Evolutionary conservation across 1,140 invertebrate species (phyloP).

Genomic region (Drosophila rufa): DNA sequence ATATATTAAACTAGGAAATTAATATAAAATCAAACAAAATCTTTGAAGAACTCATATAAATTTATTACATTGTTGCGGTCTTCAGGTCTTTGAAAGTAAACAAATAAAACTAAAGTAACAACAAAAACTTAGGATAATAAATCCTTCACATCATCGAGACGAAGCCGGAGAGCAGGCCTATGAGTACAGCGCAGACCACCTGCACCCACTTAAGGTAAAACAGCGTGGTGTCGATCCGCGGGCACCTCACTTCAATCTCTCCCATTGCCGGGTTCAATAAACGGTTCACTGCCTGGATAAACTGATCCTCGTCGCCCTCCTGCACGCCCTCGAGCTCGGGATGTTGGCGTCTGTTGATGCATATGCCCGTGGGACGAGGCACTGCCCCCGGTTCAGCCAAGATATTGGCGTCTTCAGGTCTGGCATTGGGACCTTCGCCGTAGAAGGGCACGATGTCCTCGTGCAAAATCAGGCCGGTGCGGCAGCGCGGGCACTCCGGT

Average conservation of each 20-base stretch:
- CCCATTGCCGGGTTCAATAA: too few relatives aligned
- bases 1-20: too few relatives aligned
- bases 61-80: constrained; percentile 17
- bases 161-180: not conserved
- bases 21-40: too few relatives aligned
- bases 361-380: constrained; percentile 49
- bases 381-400: constrained; percentile 48
- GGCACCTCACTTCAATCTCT: not conserved
- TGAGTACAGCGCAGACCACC: not conserved
- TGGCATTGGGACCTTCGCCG: constrained; percentile 43
- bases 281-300: too few relatives aligned
- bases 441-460: constrained; percentile 55
- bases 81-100: not conserved
- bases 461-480: constrained; percentile 21
- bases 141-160: not conserved
- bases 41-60: constrained; percentile 1
- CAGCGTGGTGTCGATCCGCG: not conserved
- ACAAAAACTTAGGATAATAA: too few relatives aligned
- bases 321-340: too few relatives aligned
- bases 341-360: not conserved
- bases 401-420: not conserved
- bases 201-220: constrained; percentile 3
- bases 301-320: too few relatives aligned
- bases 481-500: constrained; percentile 43
- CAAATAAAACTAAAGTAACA: not conserved